Evolutionary conservation across 2,797 vertebrate genomes (phyloP).

Genomic region (Peromyscus attwateri): DNA sequence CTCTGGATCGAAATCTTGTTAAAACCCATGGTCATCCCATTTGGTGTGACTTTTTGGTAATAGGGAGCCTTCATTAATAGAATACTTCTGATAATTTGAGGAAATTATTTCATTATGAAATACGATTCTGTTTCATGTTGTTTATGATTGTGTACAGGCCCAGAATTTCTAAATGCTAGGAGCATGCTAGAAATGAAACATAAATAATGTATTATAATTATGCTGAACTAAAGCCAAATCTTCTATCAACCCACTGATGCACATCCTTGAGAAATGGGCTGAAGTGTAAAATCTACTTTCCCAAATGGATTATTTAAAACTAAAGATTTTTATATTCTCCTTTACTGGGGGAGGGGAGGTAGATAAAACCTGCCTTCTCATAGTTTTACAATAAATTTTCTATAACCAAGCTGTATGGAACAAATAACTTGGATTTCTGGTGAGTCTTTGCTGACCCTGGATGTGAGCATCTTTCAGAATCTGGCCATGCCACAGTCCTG

Average conservation of each 20-base stretch:
- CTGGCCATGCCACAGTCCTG: not conserved
- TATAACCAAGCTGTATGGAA: not conserved
- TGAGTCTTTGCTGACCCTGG: not conserved
- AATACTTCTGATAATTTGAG: conserved; percentile 68
- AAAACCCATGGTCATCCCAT: not conserved
- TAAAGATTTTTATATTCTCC: conserved; percentile 15
- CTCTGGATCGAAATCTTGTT: conserved; percentile 34
- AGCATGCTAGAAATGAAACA: conserved; percentile 58
- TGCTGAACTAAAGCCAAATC: conserved; percentile 62
- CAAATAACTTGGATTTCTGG: not conserved
- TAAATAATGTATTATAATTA: conserved; percentile 74
- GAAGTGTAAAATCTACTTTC: conserved; percentile 65
- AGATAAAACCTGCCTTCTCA: not conserved
- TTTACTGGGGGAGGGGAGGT: not conserved
- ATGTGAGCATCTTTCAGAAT: not conserved
- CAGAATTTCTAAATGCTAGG: conserved; percentile 66
- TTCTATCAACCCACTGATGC: conserved; percentile 26
- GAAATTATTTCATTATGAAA: conserved; percentile 66
- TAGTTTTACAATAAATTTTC: conserved; percentile 50
- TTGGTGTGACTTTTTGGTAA: conserved; percentile 51
- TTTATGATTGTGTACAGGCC: conserved; percentile 50
- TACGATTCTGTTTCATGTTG: conserved; percentile 56
- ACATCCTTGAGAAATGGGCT: conserved; percentile 50
- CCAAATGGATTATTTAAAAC: conserved; percentile 62
- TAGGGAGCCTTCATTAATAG: conserved; percentile 65